phyloP scores from a whole-genome alignment of 1,140 invertebrate species.

The Drosophila nannoptera region DNA sequence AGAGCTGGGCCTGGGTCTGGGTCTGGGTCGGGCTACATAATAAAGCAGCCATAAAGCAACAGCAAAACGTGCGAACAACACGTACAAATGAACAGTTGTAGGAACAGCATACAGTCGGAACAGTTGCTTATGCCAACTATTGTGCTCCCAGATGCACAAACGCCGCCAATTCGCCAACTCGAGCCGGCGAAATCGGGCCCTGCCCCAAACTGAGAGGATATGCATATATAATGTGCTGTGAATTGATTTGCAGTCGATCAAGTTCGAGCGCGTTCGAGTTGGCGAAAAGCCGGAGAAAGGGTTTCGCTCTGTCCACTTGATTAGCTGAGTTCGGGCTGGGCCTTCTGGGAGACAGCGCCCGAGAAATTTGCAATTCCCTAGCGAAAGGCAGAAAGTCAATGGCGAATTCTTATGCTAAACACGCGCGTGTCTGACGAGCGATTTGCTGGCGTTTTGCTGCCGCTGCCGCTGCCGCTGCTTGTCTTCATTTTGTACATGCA shows the following conservation, averaged over 20 bases:
- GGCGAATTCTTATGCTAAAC: constrained; percentile 70
- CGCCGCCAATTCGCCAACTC: constrained; percentile 4
- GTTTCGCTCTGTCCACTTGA: constrained; percentile 9
- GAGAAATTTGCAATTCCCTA: constrained; percentile 61
- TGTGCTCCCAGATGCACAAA: constrained; percentile 10
- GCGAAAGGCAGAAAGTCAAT: constrained; percentile 27
- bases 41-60: constrained; percentile 72
- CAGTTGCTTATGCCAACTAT: constrained; percentile 41
- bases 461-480: background rate
- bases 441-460: constrained; percentile 62
- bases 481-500: constrained; percentile 24
- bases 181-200: background rate
- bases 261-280: no score
- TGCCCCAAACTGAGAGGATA: no score
- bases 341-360: constrained; percentile 23
- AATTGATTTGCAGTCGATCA: background rate
- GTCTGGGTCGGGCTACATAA: constrained; percentile 53
- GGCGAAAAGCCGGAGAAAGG: constrained; percentile 22
- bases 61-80: constrained; percentile 70
- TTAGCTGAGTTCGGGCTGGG: constrained; percentile 29
- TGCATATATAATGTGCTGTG: no score
- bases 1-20: constrained; percentile 17
- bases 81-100: constrained; percentile 67
- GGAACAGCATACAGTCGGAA: constrained; percentile 22
- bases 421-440: constrained; percentile 61